Conservation (phyloP, 64 coral and sea anemone species). For the Dendrophyllia cribrosa region DNA sequence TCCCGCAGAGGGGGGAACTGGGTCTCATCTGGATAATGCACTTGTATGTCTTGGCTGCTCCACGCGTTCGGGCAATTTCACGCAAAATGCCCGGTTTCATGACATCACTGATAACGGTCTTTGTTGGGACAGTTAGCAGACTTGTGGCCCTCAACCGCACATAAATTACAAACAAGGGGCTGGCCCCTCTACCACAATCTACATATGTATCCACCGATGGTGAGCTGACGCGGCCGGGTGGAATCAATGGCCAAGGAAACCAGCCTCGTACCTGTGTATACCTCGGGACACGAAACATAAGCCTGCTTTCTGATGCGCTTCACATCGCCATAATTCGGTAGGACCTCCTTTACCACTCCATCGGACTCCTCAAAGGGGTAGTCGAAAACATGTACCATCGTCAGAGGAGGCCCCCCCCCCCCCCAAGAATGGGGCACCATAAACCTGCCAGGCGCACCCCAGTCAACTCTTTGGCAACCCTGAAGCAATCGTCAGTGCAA, state of each 20-base stretch:
- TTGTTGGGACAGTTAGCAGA: neutral
- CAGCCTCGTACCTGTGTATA: neutral
- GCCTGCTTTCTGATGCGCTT: neutral
- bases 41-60: fast-evolving
- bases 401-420: neutral
- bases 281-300: neutral
- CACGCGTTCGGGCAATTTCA: neutral
- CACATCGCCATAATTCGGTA: neutral
- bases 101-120: neutral
- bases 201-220: neutral
- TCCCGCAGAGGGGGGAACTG: neutral
- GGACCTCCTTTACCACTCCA: neutral
- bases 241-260: neutral
- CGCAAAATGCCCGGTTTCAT: neutral
- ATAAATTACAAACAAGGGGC: neutral
- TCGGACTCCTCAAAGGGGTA: neutral
- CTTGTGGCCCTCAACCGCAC: neutral
- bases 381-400: neutral
- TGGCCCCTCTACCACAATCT: neutral
- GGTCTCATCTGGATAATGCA: fast-evolving
- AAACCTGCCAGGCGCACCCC: neutral
- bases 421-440: neutral
- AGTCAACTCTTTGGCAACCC: neutral
- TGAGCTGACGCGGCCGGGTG: neutral
- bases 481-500: fast-evolving